Base-by-base conservation (phyloP, 2,797 vertebrate species). In the Harpagifer antarcticus region DNA sequence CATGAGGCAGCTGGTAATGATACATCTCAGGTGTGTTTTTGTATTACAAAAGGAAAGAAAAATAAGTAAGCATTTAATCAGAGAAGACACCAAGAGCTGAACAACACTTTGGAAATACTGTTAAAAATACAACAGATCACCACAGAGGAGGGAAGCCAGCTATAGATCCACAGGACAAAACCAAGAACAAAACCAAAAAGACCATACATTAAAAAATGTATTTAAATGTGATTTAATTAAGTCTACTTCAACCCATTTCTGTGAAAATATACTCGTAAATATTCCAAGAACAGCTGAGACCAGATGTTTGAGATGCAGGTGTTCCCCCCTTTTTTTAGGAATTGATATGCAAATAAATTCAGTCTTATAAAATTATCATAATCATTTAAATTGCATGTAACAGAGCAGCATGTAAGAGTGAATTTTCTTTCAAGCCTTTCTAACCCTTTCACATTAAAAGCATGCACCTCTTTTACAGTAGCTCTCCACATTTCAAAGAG, bases 1-100 rank as follows among this genome's bases (percentile, higher is more conserved):
- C 87, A 88, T 57, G 81, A 81, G 87, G 87, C 90, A 86, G 89
- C 85, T 90, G 81, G 68, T 84, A 74, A 85, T 88, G 81, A 88
- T 66, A 72, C 75, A 86, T 85, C 78, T 87, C 76, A 78, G 79
- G 73, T 82, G 54, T 61, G 76, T 77, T 37, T 82, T 81, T 83
- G 82, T 63, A 85, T 88, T 86, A 83, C 86, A 88, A 65, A 90
- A 89, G 73, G 64, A 81, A 83, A 72, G 66, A 72, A 69, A 72
- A 76, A 84, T 75, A 3, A 78, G 48, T 42, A 86, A 54, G 68
- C 62, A 79, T 84, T 84, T 85, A 19, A 85, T 87, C 74, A 78
- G 54, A 84, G 68, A 86, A 67, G 83, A 89, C 76, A 82, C 56
- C 43, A 65, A 73, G 45, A 81, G 79, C 83, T 48, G 49, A 89